These are phyloP conservation scores for Micrasema minimum DNA, from an alignment of 1,140 invertebrate genomes.

Conservation along the genomic window DNA sequence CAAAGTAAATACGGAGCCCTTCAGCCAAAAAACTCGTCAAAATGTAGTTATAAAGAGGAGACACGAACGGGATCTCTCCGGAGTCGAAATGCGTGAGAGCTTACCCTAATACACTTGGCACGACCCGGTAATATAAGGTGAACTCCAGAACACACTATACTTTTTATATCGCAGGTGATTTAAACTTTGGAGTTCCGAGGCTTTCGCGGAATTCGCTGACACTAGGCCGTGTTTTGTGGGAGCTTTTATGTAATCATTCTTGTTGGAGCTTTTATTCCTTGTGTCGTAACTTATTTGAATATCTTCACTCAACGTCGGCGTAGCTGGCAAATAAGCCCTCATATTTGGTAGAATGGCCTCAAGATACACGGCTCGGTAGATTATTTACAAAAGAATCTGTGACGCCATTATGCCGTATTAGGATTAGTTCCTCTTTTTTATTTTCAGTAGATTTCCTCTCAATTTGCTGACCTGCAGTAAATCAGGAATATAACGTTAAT, in stretches of 20 bases:
- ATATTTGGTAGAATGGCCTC: neutral
- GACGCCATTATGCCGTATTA: too few species aligned
- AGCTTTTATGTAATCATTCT: conserved; percentile 37
- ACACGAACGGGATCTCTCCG: conserved; percentile 16
- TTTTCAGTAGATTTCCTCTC: too few species aligned
- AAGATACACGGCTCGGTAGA: neutral
- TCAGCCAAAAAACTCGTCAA: conserved; percentile 41
- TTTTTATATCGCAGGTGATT: conserved; percentile 40
- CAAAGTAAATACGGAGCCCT: conserved; percentile 38
- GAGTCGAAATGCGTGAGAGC: conserved; percentile 28
- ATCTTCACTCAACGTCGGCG: conserved; percentile 1
- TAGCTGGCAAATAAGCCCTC: neutral
- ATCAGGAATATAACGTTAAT: too few species aligned
- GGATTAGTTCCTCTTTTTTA: too few species aligned
- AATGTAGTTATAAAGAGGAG: conserved; percentile 41
- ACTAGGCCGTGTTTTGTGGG: conserved; percentile 25
- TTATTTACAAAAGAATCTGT: too few species aligned
- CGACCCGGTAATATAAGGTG: conserved; percentile 26
- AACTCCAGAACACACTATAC: conserved; percentile 25
- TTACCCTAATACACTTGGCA: conserved; percentile 37
- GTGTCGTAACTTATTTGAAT: conserved; percentile 25
- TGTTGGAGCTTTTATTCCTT: conserved; percentile 25
- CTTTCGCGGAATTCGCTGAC: conserved; percentile 34
- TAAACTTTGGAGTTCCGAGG: conserved; percentile 31
- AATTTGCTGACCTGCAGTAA: too few species aligned